Conservation (phyloP, 2,797 vertebrate genomes). For the Gouania willdenowi region DNA sequence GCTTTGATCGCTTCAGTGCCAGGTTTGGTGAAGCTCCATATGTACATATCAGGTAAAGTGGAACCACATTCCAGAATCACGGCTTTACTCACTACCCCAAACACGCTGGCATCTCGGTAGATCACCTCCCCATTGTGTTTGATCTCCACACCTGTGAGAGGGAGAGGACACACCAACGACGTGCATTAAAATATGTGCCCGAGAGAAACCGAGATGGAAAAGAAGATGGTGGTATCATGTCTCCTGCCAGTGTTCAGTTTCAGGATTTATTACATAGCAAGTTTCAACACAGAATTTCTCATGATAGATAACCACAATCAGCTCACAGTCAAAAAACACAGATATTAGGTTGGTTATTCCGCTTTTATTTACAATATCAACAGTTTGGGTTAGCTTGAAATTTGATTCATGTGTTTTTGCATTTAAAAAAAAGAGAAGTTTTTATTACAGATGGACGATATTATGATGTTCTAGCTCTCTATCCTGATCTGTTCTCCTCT, state of each 20-base stretch:
- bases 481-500: no score
- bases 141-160: conserved; percentile 60
- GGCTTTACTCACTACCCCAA: conserved; percentile 74
- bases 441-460: no score
- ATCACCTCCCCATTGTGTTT: conserved; percentile 56
- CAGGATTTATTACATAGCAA: conserved; percentile 50
- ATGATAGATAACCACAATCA: no score
- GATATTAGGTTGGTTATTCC: no score
- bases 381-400: no score
- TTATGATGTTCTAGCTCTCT: no score
- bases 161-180: conserved; percentile 11
- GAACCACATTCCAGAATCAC: conserved; percentile 80
- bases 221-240: conserved; percentile 46
- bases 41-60: conserved; percentile 69
- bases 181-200: conserved; percentile 9
- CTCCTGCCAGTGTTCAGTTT: conserved; percentile 42
- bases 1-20: conserved; percentile 68
- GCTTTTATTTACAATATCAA: no score
- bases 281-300: no score
- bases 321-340: no score
- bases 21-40: conserved; percentile 83
- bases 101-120: conserved; percentile 61
- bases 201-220: conserved; percentile 14
- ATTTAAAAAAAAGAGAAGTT: no score
- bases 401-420: no score